A percentile compares a stretch with the other conserved stretches of the same genome.
phyloP scores from a whole-genome alignment of 2,888 invertebrate species.

The Melanargia galathea region DNA sequence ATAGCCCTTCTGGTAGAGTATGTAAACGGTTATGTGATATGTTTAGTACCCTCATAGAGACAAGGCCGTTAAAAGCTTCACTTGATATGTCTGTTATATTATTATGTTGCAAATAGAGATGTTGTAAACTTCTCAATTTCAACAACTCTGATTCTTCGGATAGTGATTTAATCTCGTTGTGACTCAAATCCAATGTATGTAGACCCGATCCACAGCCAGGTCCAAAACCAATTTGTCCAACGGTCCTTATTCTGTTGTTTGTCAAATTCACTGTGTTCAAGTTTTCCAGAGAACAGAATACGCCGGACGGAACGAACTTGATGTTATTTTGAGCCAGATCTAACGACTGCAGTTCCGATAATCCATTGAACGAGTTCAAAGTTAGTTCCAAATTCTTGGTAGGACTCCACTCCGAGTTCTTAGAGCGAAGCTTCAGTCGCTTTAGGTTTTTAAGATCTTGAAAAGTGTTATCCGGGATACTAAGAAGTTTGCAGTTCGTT shows the following conservation, averaged over 20 bases:
- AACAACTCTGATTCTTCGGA: constrained; percentile 89
- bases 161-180: constrained; percentile 88
- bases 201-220: constrained; percentile 86
- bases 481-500: constrained; percentile 90
- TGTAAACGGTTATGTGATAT: constrained; percentile 92
- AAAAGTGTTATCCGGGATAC: constrained; percentile 89
- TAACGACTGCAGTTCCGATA: constrained; percentile 89
- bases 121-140: constrained; percentile 88
- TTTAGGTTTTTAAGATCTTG: constrained; percentile 90
- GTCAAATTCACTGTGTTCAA: constrained; percentile 92
- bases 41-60: constrained; percentile 90
- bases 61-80: constrained; percentile 90
- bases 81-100: constrained; percentile 90
- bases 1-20: constrained; percentile 90
- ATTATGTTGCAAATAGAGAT: constrained; percentile 91
- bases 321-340: constrained; percentile 93
- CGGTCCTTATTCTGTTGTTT: constrained; percentile 89
- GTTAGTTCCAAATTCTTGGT: constrained; percentile 88
- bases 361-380: constrained; percentile 87
- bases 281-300: constrained; percentile 90
- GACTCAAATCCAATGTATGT: constrained; percentile 89
- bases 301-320: constrained; percentile 88
- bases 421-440: constrained; percentile 89
- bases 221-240: constrained; percentile 88
- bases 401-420: constrained; percentile 90